These are phyloP conservation scores for Allacma fusca DNA, from an alignment of 2,888 invertebrate species.

Conservation along the genomic window DNA sequence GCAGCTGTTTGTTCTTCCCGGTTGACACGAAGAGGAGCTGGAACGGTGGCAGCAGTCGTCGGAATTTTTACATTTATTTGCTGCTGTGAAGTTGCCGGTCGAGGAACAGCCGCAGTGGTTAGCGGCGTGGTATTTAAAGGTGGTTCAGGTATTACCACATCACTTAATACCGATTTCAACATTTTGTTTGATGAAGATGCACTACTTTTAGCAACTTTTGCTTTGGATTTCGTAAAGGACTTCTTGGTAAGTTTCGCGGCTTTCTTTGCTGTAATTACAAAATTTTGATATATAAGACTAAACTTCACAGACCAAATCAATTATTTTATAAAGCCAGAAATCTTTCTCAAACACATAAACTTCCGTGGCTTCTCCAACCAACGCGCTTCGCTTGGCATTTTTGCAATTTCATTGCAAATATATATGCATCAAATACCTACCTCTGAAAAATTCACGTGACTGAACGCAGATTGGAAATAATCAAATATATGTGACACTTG, in stretches of 20 bases:
- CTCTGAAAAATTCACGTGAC: no score
- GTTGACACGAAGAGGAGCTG: slow-evolving; percentile 9
- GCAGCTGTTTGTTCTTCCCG: slow-evolving; percentile 47
- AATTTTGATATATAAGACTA: neutral
- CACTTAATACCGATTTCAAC: slow-evolving; percentile 27
- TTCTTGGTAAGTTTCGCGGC: slow-evolving; percentile 42
- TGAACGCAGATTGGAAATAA: no score
- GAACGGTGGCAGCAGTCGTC: neutral
- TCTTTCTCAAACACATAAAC: no score
- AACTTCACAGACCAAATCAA: no score
- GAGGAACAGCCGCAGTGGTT: neutral
- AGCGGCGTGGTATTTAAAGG: neutral
- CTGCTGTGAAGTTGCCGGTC: neutral
- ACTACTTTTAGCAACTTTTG: slow-evolving; percentile 33
- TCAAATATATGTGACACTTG: no score
- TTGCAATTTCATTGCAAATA: no score
- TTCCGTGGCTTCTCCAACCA: no score
- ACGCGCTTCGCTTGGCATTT: no score
- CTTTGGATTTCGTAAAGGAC: slow-evolving; percentile 30
- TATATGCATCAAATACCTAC: no score
- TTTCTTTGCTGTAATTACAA: slow-evolving; percentile 44
- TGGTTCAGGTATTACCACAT: slow-evolving; percentile 26
- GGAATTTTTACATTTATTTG: slow-evolving; percentile 21
- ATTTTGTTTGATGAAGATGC: slow-evolving; percentile 16
- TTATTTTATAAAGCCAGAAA: no score